Conservation (phyloP, 1,140 invertebrate genomes). For the Lepidurus arcticus region DNA sequence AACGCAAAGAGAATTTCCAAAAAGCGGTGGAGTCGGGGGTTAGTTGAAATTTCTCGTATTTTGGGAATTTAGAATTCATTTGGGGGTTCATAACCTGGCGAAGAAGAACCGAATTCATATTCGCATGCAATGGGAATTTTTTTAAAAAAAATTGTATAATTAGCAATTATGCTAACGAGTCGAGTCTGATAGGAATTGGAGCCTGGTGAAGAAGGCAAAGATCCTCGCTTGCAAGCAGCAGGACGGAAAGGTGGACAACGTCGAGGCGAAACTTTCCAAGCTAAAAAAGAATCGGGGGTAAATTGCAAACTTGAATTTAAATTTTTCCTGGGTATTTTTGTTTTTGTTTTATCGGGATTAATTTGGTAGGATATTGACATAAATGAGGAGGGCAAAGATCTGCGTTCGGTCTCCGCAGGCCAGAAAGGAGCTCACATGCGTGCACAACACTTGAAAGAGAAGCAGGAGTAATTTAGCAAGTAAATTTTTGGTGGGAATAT, state of each 20-base stretch:
- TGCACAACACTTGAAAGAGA: slow-evolving; percentile 27
- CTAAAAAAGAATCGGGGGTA: slow-evolving; percentile 13
- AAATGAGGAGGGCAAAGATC: slow-evolving; percentile 28
- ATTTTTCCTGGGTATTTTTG: not conserved
- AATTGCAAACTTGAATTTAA: not conserved
- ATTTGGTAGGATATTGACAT: slow-evolving; percentile 25
- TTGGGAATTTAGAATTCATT: not conserved
- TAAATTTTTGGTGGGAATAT: not conserved
- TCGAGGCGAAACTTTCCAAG: slow-evolving; percentile 19
- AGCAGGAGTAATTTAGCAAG: not conserved
- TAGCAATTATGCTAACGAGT: not conserved
- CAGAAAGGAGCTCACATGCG: slow-evolving; percentile 31
- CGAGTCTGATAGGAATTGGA: slow-evolving; percentile 24
- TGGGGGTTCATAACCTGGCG: not conserved
- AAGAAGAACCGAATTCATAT: not conserved
- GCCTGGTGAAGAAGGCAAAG: slow-evolving; percentile 28
- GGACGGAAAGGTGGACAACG: slow-evolving; percentile 17
- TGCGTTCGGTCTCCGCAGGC: slow-evolving; percentile 22
- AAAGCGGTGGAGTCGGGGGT: slow-evolving; percentile 26
- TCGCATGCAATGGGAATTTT: not conserved
- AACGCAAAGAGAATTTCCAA: slow-evolving; percentile 25
- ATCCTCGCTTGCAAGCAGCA: slow-evolving; percentile 28
- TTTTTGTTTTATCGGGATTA: not conserved
- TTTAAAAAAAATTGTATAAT: not conserved
- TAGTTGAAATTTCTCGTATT: slow-evolving; percentile 18